These are phyloP conservation scores for Drosophila engyochracea DNA, from an alignment of 2,888 invertebrate species.

Conservation along the genomic window DNA sequence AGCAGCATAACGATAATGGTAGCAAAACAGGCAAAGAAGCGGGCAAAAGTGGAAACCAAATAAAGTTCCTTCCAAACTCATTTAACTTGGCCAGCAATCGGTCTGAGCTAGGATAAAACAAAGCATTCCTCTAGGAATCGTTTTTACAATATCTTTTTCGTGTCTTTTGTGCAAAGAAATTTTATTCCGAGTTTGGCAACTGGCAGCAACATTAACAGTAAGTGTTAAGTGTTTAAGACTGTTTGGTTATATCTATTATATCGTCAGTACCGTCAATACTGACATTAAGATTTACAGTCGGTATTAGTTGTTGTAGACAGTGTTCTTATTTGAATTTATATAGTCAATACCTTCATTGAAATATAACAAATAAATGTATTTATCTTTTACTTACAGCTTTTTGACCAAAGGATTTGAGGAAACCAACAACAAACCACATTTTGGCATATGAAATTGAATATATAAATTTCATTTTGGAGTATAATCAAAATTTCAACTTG, in stretches of 20 bases:
- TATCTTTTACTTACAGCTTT: constrained; percentile 49
- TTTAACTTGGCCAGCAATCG: constrained; percentile 24
- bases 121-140: constrained; percentile 4
- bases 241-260: background rate
- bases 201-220: background rate
- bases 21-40: constrained; percentile 12
- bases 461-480: constrained; percentile 51
- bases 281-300: background rate
- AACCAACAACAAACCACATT: constrained; percentile 45
- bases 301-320: background rate
- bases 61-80: constrained; percentile 38
- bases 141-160: constrained; percentile 9
- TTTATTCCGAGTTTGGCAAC: background rate
- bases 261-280: background rate
- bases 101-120: constrained; percentile 13
- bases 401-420: constrained; percentile 72
- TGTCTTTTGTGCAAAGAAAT: constrained; percentile 2
- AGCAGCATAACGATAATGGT: constrained; percentile 44
- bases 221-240: background rate
- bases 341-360: background rate
- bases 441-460: constrained; percentile 38
- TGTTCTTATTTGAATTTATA: background rate
- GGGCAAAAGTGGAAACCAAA: constrained; percentile 25
- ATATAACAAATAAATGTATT: background rate
- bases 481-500: constrained; percentile 67